Evolutionary conservation across 2,888 invertebrate genomes (phyloP).

Genomic region (Papilio protenor): DNA sequence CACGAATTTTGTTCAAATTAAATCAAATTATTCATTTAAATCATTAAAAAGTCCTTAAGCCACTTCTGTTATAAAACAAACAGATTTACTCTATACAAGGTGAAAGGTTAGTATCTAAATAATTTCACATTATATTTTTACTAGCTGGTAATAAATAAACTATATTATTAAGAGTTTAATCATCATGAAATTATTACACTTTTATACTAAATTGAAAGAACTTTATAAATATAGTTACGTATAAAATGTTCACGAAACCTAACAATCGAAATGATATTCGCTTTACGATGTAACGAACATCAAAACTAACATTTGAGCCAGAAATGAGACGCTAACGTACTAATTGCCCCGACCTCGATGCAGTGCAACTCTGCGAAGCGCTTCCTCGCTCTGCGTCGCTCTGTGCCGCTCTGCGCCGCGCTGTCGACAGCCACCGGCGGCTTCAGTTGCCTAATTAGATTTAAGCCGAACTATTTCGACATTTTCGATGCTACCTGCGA

Average conservation of each 20-base stretch:
- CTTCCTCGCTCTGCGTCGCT: neutral
- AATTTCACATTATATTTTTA: too few species aligned
- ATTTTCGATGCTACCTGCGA: slow-evolving; percentile 47
- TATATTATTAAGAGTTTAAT: too few species aligned
- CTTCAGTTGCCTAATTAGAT: slow-evolving; percentile 76
- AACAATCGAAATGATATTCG: slow-evolving; percentile 9
- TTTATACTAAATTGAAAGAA: too few species aligned
- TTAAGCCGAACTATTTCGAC: slow-evolving; percentile 53
- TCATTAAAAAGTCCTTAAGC: neutral
- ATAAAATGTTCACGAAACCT: neutral
- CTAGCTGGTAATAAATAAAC: too few species aligned
- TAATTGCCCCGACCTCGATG: neutral
- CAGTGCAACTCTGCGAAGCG: neutral
- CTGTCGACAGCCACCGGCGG: slow-evolving; percentile 50
- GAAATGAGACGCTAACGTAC: slow-evolving; percentile 17
- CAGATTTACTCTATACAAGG: neutral
- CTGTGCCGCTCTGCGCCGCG: slow-evolving; percentile 7
- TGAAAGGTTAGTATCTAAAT: neutral
- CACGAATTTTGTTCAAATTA: neutral
- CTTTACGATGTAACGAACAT: slow-evolving; percentile 20
- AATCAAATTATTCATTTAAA: neutral
- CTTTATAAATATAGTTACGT: neutral
- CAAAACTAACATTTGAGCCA: slow-evolving; percentile 18
- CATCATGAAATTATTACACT: too few species aligned
- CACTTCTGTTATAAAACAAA: neutral